A percentile compares a stretch with the other conserved stretches of the same genome.
phyloP scores from a whole-genome alignment of 2,797 vertebrate species.

The Fringilla coelebs region DNA sequence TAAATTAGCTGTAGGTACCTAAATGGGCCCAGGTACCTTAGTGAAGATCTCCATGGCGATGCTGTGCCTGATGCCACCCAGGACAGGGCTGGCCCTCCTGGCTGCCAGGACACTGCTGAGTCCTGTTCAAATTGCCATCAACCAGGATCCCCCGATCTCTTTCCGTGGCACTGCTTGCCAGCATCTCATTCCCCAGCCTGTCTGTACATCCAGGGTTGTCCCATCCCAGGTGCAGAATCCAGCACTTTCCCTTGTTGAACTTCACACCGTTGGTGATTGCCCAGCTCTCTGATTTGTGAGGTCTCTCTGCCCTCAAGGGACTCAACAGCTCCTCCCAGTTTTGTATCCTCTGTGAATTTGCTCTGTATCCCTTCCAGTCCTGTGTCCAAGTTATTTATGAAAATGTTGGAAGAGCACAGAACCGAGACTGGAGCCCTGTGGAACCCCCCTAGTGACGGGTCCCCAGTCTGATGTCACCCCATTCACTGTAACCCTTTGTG shows the following conservation, averaged over 20 bases:
- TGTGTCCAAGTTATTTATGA: neutral
- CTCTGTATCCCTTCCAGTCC: neutral
- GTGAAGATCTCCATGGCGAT: neutral
- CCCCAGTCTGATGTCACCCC: neutral
- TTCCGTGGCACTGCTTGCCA: neutral
- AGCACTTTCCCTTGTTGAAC: no score
- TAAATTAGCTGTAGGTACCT: neutral
- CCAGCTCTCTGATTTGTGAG: neutral
- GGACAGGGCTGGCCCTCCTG: neutral
- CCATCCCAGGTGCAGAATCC: neutral
- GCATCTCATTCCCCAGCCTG: neutral
- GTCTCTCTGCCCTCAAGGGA: accelerated
- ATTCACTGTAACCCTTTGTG: neutral
- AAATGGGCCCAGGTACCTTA: neutral
- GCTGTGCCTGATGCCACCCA: neutral
- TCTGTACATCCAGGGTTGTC: accelerated
- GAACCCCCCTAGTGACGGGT: neutral
- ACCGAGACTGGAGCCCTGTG: no score
- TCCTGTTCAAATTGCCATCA: accelerated
- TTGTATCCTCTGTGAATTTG: neutral
- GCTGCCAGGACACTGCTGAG: neutral
- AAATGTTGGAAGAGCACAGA: neutral
- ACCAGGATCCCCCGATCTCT: neutral
- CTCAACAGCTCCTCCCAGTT: neutral
- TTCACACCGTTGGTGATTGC: neutral